Evolutionary conservation across 2,797 vertebrate genomes (phyloP), one percentile per base, ranked within the genome.

Genomic region (Chiroxiphia lanceolata): DNA sequence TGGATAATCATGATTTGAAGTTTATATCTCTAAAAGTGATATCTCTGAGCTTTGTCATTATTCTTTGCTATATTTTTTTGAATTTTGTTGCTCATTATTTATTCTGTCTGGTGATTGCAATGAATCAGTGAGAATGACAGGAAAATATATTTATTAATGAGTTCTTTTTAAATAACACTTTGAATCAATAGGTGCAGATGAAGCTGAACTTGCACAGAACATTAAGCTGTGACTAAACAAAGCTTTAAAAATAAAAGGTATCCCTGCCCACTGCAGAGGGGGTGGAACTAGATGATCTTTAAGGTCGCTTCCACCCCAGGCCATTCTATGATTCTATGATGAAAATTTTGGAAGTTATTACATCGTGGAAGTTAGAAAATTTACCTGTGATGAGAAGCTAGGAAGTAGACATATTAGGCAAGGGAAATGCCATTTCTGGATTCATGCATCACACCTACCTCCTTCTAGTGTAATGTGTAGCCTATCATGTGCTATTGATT

Each of bases 361-460:
- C 5, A 23, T 38, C 67, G 27, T 48, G 29, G 40, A 87, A 65
- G 33, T 78, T 69, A 64, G 57, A 84, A 93, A 91, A 92, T 64
- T 51, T 61, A 72, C 33, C 47, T 90, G 40, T 48, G 78, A 42
- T 40, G 68, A 94, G 72, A 75, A 80, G 56, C 11, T 67, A 57
- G 63, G 33, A 80, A 67, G 40, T 19, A 77, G 36, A 71, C 4
- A 3, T 64, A 51, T 79, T 68, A 86, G 33, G 60, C 56, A 92
- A 89, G 64, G 67, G 29, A 94, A 92, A 94, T 92, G 61, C 36
- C 17, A 44, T 92, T 83, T 90, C 44, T 88, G 89, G 88, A 72
- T 94, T 95, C 68, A 56, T 64, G 38, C 27, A 22, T 27, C 93
- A 83, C 54, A 57, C 48, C 69, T 75, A 70, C 77, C 75, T 86